Conservation (phyloP, 2,113 vertebrate genomes). For the Pelusios castaneus region DNA sequence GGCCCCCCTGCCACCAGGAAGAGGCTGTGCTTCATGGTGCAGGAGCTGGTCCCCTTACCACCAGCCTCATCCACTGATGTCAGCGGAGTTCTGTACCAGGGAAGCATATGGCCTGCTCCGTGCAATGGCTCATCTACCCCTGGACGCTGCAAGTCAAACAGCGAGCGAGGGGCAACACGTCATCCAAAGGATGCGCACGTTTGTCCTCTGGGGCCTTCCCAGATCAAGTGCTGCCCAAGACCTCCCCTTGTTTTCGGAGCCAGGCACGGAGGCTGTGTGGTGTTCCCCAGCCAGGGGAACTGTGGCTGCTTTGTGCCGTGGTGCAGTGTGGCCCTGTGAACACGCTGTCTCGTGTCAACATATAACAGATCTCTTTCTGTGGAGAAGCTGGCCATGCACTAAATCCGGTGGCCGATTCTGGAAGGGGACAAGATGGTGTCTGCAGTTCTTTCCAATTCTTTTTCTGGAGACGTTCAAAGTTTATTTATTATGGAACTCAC, state of each 20-base stretch:
- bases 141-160: not conserved
- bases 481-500: not conserved
- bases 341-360: fast-evolving
- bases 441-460: not conserved
- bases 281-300: fast-evolving
- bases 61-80: too few relatives aligned
- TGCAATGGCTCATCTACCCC: not conserved
- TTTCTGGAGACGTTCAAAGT: not conserved
- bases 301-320: not conserved
- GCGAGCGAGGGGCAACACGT: not conserved
- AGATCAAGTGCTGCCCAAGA: not conserved
- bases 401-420: not conserved
- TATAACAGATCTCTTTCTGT: not conserved
- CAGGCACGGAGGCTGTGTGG: not conserved
- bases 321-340: not conserved
- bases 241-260: not conserved
- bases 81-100: too few relatives aligned
- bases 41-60: too few relatives aligned
- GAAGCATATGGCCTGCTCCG: not conserved
- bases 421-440: not conserved
- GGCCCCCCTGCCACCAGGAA: too few relatives aligned
- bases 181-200: too few relatives aligned
- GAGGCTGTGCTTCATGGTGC: too few relatives aligned
- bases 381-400: not conserved
- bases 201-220: too few relatives aligned